Evolutionary conservation across 30 jellyfish, hydroid and myxozoan species (phyloP).

Genomic region (Nemopilema nomurai): DNA sequence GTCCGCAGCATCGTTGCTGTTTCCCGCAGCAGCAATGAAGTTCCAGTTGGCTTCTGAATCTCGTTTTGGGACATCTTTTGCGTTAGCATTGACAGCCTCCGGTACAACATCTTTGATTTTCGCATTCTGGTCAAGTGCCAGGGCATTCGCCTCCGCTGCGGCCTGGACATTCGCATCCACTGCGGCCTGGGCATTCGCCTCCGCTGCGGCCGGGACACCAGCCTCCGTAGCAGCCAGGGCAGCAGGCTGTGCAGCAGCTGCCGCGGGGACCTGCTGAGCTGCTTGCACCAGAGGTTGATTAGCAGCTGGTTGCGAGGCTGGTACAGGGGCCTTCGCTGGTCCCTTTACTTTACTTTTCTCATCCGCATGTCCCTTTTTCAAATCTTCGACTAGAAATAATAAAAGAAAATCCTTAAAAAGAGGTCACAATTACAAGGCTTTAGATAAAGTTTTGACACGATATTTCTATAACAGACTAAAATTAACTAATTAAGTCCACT

Average conservation of each 20-base stretch:
- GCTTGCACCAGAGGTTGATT: neutral
- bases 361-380: conserved; percentile 36
- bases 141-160: neutral
- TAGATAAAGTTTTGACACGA: no score
- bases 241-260: neutral
- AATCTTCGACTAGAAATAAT: conserved; percentile 40
- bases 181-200: conserved; percentile 4
- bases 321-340: conserved; percentile 2
- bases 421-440: no score
- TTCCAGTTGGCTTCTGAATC: conserved; percentile 76
- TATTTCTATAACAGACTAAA: no score
- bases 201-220: conserved; percentile 25
- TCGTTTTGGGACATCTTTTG: conserved; percentile 44
- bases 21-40: conserved; percentile 17
- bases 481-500: no score
- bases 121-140: neutral
- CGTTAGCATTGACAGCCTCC: conserved; percentile 9
- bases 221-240: neutral
- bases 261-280: neutral
- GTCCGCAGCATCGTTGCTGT: conserved; percentile 41
- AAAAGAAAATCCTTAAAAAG: no score
- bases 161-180: neutral
- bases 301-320: neutral
- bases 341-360: conserved; percentile 8
- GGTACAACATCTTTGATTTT: conserved; percentile 4